These are phyloP conservation scores for Alethe diademata DNA, from an alignment of 2,113 vertebrate species.

Conservation along the genomic window DNA sequence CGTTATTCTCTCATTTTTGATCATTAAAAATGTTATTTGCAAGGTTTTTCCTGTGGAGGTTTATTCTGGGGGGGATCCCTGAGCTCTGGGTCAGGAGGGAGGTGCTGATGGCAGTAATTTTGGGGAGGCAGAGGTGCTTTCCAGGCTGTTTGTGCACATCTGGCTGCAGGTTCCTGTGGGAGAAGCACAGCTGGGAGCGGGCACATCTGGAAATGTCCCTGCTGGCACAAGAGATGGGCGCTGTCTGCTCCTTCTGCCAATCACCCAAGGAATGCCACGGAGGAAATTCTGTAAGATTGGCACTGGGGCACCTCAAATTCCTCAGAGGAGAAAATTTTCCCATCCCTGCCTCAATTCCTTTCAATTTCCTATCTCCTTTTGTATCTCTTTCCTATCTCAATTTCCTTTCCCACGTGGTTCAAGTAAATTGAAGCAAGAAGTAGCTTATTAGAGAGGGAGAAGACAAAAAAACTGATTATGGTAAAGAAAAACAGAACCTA, in stretches of 20 bases:
- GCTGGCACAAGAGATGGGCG: not conserved
- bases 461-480: not conserved
- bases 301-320: too few species aligned
- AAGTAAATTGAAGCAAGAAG: not conserved
- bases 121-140: rapidly evolving
- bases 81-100: too few species aligned
- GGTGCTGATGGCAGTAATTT: rapidly evolving
- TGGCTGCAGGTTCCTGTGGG: slow-evolving; percentile 36
- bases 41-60: too few species aligned
- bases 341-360: too few species aligned
- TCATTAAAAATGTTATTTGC: rapidly evolving
- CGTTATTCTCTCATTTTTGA: rapidly evolving
- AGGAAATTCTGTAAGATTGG: too few species aligned
- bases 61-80: not conserved
- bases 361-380: not conserved
- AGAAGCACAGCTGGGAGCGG: slow-evolving; percentile 51
- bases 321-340: not conserved
- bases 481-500: not conserved
- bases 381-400: not conserved
- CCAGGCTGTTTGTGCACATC: not conserved
- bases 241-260: not conserved
- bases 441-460: not conserved
- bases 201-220: slow-evolving; percentile 35
- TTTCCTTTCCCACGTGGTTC: not conserved
- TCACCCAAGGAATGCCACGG: too few species aligned